Evolutionary conservation across 1,140 invertebrate genomes (phyloP).

Genomic region (Archivesica marissinica): DNA sequence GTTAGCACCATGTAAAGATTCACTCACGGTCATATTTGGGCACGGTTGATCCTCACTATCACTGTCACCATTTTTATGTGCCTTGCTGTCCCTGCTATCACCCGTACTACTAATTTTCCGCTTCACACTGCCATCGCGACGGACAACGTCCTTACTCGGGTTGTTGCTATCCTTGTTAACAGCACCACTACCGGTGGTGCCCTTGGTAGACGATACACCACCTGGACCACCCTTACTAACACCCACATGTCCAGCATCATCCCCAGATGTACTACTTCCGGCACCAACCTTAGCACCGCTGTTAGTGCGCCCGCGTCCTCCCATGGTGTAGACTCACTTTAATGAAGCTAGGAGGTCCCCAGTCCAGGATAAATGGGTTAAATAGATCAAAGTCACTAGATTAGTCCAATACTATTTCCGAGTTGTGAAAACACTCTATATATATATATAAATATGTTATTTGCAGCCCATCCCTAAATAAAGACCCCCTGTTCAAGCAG

Average conservation of each 20-base stretch:
- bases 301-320: no score
- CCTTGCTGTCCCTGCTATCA: not conserved
- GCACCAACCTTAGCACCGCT: not conserved
- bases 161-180: not conserved
- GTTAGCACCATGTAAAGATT: no score
- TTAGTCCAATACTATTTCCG: no score
- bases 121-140: not conserved
- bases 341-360: not conserved
- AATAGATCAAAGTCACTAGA: not conserved
- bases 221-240: not conserved
- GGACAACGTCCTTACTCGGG: not conserved
- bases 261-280: not conserved
- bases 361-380: not conserved
- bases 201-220: not conserved
- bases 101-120: not conserved
- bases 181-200: not conserved
- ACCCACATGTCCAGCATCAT: not conserved
- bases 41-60: not conserved
- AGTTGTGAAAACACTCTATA: no score
- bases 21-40: no score
- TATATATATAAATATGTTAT: no score
- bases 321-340: not conserved
- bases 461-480: no score
- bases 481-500: no score
- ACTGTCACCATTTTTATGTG: not conserved